A percentile compares a stretch with the other conserved stretches of the same genome.
phyloP scores from a whole-genome alignment of 2,113 vertebrate species.

The Tympanuchus pallidicinctus region DNA sequence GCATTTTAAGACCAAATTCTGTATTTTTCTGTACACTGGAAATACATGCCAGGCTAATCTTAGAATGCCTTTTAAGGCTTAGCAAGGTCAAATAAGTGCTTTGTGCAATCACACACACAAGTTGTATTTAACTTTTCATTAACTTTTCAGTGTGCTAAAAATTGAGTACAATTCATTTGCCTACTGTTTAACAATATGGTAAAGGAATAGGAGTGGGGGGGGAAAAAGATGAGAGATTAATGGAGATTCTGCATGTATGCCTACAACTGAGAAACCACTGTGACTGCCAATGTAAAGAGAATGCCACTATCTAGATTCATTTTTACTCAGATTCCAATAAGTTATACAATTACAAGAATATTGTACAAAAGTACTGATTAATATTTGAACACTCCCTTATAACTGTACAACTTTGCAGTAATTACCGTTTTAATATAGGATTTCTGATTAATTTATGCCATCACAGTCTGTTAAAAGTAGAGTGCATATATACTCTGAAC shows the following conservation, averaged over 20 bases:
- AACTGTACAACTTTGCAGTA: background rate
- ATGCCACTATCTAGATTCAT: background rate
- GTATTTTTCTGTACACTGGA: constrained; percentile 22
- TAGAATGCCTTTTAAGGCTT: constrained; percentile 43
- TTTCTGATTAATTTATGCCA: constrained; percentile 24
- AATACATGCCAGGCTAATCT: constrained; percentile 56
- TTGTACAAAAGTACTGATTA: background rate
- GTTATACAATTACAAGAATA: constrained; percentile 48
- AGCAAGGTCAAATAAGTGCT: constrained; percentile 53
- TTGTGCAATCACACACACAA: constrained; percentile 39
- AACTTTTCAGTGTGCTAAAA: constrained; percentile 47
- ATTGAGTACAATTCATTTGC: constrained; percentile 43
- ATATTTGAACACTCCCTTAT: background rate
- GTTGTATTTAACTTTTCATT: constrained; percentile 62
- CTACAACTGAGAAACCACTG: background rate
- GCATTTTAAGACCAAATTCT: constrained; percentile 15
- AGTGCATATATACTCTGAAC: background rate
- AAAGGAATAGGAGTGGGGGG: background rate
- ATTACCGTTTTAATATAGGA: constrained; percentile 21
- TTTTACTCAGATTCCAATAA: constrained; percentile 25
- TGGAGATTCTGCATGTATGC: background rate
- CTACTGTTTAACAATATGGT: constrained; percentile 34
- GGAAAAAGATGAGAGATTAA: background rate
- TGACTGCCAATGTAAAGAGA: background rate
- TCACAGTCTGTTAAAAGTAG: background rate